Evolutionary conservation across 2,797 vertebrate species (phyloP).

Genomic region (Myotis pilosus): DNA sequence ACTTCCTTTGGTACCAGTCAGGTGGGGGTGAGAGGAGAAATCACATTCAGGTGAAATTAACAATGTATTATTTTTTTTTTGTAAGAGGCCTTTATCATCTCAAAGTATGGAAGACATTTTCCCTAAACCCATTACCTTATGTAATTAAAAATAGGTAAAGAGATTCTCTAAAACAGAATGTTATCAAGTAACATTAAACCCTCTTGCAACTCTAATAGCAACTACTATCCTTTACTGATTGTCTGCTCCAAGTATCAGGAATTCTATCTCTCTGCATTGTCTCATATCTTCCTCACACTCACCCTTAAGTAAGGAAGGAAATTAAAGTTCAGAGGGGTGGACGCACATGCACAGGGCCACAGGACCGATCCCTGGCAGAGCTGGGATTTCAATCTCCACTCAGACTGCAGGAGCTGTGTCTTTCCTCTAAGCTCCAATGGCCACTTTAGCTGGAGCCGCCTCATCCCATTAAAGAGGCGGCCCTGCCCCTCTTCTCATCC

Average conservation of each 20-base stretch:
- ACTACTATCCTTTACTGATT: background rate
- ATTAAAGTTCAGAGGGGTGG: background rate
- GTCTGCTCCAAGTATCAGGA: background rate
- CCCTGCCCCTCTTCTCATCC: background rate
- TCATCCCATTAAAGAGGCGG: background rate
- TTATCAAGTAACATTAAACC: slow-evolving; percentile 1
- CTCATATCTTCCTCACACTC: background rate
- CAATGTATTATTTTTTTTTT: background rate
- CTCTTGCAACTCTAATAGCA: background rate
- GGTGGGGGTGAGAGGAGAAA: background rate
- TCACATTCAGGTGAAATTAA: background rate
- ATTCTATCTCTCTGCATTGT: background rate
- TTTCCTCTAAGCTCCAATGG: background rate
- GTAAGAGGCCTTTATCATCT: background rate
- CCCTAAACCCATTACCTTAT: background rate
- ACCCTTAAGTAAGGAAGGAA: background rate
- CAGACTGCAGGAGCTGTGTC: background rate
- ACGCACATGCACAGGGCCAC: background rate
- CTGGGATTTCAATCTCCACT: background rate
- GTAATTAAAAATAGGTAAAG: slow-evolving; percentile 25
- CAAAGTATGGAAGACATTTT: background rate
- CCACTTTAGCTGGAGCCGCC: background rate
- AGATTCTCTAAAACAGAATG: background rate
- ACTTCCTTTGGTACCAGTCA: background rate
- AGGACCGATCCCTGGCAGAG: background rate